Percentiles rank a stretch among this genome's conserved stretches.
Conservation (phyloP, 2,113 vertebrate genomes). For the Aleadryas rufinucha region DNA sequence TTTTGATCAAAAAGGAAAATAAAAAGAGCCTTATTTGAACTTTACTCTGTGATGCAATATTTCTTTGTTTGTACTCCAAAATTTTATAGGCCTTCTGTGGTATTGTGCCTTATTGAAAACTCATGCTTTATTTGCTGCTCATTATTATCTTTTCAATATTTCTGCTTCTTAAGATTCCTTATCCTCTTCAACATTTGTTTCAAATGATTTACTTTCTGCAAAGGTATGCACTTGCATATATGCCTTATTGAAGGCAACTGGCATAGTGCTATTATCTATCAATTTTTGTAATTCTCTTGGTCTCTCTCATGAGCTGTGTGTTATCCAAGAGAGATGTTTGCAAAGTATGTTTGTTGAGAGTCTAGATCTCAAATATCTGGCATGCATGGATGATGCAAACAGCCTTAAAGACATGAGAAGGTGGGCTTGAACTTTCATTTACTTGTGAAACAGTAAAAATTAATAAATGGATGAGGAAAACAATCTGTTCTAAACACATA, state of each 20-base stretch:
- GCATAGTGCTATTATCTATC: not conserved
- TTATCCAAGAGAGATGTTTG: not conserved
- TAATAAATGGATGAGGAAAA: not conserved
- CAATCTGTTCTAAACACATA: not conserved
- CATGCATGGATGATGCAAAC: not conserved
- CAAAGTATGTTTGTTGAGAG: not conserved
- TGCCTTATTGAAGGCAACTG: not conserved
- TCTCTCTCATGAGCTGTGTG: not conserved
- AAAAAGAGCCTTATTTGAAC: not conserved
- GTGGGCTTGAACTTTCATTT: not conserved
- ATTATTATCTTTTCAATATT: conserved; percentile 22
- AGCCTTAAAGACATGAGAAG: not conserved
- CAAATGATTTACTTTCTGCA: not conserved
- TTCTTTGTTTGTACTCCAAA: conserved; percentile 48
- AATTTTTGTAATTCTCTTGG: not conserved
- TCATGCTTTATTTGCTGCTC: conserved; percentile 39
- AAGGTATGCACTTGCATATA: not conserved
- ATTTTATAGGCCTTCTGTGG: conserved; percentile 10
- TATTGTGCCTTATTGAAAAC: conserved; percentile 44
- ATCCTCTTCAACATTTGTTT: conserved; percentile 14
- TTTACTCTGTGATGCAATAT: not conserved
- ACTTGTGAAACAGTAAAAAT: not conserved
- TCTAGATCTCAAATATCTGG: not conserved
- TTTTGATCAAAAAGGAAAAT: not conserved
- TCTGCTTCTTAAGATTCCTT: conserved; percentile 17